Evolutionary conservation across 1,140 invertebrate species (phyloP).

Genomic region (Aplysia californica): DNA sequence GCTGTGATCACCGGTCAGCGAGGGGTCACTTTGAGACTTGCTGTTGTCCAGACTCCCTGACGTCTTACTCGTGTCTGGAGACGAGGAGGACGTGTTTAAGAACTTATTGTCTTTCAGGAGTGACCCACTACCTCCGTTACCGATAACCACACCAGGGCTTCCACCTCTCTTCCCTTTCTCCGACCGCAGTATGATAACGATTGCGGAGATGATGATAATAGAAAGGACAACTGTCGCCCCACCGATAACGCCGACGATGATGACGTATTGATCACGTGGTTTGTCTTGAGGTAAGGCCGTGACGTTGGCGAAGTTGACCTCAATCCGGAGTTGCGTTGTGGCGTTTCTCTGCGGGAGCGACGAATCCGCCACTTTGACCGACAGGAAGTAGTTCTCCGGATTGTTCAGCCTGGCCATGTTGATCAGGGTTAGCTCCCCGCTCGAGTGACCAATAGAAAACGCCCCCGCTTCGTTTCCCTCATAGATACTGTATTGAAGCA

Average conservation of each 20-base stretch:
- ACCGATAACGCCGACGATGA: slow-evolving; percentile 38
- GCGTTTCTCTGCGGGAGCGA: slow-evolving; percentile 23
- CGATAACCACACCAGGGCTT: too few species aligned
- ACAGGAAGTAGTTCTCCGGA: slow-evolving; percentile 28
- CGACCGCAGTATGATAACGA: slow-evolving; percentile 32
- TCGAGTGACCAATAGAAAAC: slow-evolving; percentile 86
- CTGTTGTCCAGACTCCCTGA: too few species aligned
- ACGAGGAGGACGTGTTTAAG: too few species aligned
- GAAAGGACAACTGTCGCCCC: slow-evolving; percentile 37
- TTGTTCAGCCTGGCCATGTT: slow-evolving; percentile 22
- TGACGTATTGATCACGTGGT: slow-evolving; percentile 34
- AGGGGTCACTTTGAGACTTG: too few species aligned
- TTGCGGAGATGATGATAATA: slow-evolving; percentile 39
- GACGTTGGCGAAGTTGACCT: slow-evolving; percentile 35
- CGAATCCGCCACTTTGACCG: slow-evolving; percentile 28
- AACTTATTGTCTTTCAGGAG: too few species aligned
- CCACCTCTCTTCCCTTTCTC: too few species aligned
- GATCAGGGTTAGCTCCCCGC: slow-evolving; percentile 80
- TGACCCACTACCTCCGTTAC: too few species aligned
- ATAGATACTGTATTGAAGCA: slow-evolving; percentile 90
- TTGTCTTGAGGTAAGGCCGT: not conserved
- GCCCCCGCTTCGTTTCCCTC: slow-evolving; percentile 80
- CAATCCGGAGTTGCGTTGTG: slow-evolving; percentile 31
- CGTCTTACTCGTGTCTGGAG: too few species aligned
- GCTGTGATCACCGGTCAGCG: too few species aligned